Percentiles rank a stretch among this genome's conserved stretches.
Conservation (phyloP, 1,140 invertebrate species). For the Ostrea edulis region DNA sequence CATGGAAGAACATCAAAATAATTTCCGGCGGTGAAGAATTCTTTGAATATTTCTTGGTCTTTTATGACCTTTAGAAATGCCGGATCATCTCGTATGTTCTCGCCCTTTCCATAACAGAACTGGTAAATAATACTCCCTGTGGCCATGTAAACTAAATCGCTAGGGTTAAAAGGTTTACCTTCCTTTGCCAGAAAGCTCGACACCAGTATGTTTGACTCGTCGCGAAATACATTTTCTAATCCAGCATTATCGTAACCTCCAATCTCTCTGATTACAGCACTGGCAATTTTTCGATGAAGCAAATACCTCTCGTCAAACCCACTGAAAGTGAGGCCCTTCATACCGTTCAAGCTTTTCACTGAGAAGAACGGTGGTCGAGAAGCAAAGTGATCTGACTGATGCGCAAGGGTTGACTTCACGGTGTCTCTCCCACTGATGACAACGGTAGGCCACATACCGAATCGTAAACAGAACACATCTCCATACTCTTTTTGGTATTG, state of each 20-base stretch:
- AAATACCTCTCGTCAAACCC: conserved; percentile 49
- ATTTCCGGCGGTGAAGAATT: conserved; percentile 56
- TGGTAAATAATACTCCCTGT: conserved; percentile 61
- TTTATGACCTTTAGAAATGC: conserved; percentile 47
- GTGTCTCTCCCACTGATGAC: conserved; percentile 59
- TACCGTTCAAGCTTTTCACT: conserved; percentile 8
- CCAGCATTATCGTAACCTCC: conserved; percentile 44
- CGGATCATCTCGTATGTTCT: conserved; percentile 53
- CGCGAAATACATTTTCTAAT: conserved; percentile 51
- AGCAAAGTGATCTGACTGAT: conserved; percentile 57
- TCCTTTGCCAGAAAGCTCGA: conserved; percentile 42
- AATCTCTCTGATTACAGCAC: conserved; percentile 51
- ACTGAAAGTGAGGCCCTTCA: conserved; percentile 45
- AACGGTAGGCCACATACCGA: conserved; percentile 60
- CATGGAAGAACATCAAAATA: conserved; percentile 59
- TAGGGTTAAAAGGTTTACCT: conserved; percentile 56
- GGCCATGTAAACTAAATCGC: conserved; percentile 40
- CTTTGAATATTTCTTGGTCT: conserved; percentile 45
- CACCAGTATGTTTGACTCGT: conserved; percentile 50
- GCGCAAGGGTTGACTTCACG: conserved; percentile 59
- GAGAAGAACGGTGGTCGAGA: conserved; percentile 60
- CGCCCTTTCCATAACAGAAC: conserved; percentile 55
- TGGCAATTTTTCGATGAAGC: conserved; percentile 57
- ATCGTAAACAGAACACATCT: conserved; percentile 60
- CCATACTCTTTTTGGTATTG: conserved; percentile 58